phyloP scores from a whole-genome alignment of 2,888 invertebrate species.

The Macrostomum cliftonense region DNA sequence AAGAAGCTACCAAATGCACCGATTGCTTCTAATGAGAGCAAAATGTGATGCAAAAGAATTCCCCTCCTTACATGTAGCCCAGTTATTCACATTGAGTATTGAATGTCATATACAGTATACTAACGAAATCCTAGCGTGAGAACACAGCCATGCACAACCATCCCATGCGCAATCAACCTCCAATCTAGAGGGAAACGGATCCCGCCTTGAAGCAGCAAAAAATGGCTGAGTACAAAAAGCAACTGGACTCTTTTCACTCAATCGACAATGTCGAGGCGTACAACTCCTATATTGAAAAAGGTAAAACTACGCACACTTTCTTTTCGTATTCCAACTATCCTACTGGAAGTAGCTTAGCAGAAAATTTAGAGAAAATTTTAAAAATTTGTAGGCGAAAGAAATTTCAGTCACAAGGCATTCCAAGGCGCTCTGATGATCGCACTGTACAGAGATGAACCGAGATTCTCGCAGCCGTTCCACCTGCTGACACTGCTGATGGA shows the following conservation, averaged over 20 bases:
- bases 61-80: too few relatives aligned
- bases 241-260: slow-evolving; percentile 59
- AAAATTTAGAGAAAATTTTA: too few relatives aligned
- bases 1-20: too few relatives aligned
- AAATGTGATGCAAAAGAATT: too few relatives aligned
- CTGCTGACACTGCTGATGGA: slow-evolving; percentile 82
- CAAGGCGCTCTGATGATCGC: slow-evolving; percentile 96
- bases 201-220: slow-evolving; percentile 19
- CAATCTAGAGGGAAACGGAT: slow-evolving; percentile 20
- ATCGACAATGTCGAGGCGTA: slow-evolving; percentile 69
- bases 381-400: slow-evolving; percentile 46
- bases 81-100: too few relatives aligned
- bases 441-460: slow-evolving; percentile 82
- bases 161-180: too few relatives aligned
- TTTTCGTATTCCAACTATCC: too few relatives aligned
- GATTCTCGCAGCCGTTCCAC: slow-evolving; percentile 93
- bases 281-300: slow-evolving; percentile 59
- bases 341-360: too few relatives aligned
- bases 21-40: too few relatives aligned
- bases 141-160: too few relatives aligned
- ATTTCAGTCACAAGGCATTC: slow-evolving; percentile 70
- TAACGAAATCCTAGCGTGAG: too few relatives aligned
- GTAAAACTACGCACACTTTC: slow-evolving; percentile 39
- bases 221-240: slow-evolving; percentile 54
- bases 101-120: too few relatives aligned